phyloP scores from a whole-genome alignment of 2,797 vertebrate genomes.

The Typhlichthys subterraneus region DNA sequence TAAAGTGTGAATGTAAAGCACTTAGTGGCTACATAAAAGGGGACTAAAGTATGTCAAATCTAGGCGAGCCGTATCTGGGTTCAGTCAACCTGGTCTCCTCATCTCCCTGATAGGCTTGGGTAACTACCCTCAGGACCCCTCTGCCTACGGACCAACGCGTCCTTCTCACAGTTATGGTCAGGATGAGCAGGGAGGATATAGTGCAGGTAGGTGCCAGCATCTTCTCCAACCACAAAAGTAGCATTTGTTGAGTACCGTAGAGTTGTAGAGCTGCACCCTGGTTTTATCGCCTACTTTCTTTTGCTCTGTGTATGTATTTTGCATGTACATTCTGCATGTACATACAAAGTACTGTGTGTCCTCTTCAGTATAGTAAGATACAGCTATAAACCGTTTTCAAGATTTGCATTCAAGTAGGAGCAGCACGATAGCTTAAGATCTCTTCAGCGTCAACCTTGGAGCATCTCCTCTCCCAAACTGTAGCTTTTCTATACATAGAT shows the following conservation, averaged over 20 bases:
- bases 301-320: slow-evolving; percentile 61
- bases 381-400: slow-evolving; percentile 44
- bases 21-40: slow-evolving; percentile 48
- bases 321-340: slow-evolving; percentile 76
- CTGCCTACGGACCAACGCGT: slow-evolving; percentile 89
- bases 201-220: slow-evolving; percentile 87
- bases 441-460: not conserved
- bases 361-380: slow-evolving; percentile 64
- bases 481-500: slow-evolving; percentile 70
- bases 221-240: slow-evolving; percentile 79
- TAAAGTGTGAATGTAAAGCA: slow-evolving; percentile 34
- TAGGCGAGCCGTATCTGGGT: slow-evolving; percentile 79
- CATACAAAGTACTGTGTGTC: slow-evolving; percentile 60
- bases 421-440: slow-evolving; percentile 5
- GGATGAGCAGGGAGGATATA: slow-evolving; percentile 92
- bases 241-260: slow-evolving; percentile 52
- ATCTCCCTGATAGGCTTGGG: slow-evolving; percentile 87
- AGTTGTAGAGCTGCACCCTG: slow-evolving; percentile 57
- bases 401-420: not conserved
- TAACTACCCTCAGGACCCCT: slow-evolving; percentile 89
- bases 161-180: slow-evolving; percentile 91
- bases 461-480: slow-evolving; percentile 50
- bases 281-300: slow-evolving; percentile 45
- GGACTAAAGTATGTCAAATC: slow-evolving; percentile 37
- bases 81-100: slow-evolving; percentile 90